phyloP scores from a whole-genome alignment of 2,113 vertebrate species.

The human (Homo sapiens) region DNA sequence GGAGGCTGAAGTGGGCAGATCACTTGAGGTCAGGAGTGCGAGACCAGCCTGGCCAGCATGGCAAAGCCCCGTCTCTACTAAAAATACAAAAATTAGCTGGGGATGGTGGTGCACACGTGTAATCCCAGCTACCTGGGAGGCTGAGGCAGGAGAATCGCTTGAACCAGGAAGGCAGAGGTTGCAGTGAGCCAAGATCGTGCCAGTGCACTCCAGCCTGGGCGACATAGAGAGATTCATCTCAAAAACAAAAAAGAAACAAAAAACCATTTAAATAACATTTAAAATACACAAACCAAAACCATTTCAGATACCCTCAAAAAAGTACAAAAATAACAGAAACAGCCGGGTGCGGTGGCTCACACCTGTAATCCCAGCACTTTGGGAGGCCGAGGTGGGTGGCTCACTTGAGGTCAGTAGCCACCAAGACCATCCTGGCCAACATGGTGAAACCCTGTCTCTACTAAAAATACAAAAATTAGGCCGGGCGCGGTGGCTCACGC shows the following conservation, averaged over 20 bases:
- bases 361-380: no score
- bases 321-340: slow-evolving; percentile 37
- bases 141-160: not conserved
- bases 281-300: not conserved
- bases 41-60: not conserved
- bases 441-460: no score
- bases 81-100: not conserved
- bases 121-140: not conserved
- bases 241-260: not conserved
- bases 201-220: not conserved
- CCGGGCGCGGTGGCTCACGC: no score
- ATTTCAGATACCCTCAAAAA: not conserved
- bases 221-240: not conserved
- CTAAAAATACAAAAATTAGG: no score
- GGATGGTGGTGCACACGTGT: not conserved
- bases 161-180: not conserved
- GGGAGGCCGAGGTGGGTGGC: no score
- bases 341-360: no score
- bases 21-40: no score
- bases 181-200: not conserved
- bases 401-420: no score
- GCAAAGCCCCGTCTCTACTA: not conserved
- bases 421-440: no score
- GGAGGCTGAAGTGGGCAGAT: no score
- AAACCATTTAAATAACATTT: not conserved